Evolutionary conservation across 2,113 vertebrate genomes (phyloP).

Genomic region (Petaurus breviceps): DNA sequence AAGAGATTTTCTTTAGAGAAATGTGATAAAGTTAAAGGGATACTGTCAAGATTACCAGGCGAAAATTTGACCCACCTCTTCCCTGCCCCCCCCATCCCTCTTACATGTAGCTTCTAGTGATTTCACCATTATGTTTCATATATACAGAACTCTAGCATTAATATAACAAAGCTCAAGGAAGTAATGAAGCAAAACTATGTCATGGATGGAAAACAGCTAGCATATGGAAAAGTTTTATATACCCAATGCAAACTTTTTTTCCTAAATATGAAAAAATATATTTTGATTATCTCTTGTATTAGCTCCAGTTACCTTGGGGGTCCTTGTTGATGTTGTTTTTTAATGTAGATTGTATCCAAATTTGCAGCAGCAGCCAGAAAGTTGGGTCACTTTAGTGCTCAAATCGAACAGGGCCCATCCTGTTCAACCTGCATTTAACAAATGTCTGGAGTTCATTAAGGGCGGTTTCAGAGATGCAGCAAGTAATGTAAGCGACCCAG

Average conservation of each 20-base stretch:
- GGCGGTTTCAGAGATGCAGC: not conserved
- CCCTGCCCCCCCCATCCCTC: not conserved
- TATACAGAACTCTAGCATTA: not conserved
- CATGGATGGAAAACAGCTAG: not conserved
- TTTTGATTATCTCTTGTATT: not conserved
- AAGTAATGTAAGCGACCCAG: slow-evolving; percentile 46
- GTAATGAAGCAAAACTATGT: not conserved
- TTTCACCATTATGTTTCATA: not conserved
- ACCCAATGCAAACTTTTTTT: not conserved
- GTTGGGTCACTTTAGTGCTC: not conserved
- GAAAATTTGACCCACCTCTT: slow-evolving; percentile 11
- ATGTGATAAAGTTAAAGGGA: slow-evolving; percentile 76
- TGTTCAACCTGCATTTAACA: not conserved
- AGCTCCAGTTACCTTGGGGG: not conserved
- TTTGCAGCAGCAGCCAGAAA: not conserved
- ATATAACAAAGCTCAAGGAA: not conserved
- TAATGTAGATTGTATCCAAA: not conserved
- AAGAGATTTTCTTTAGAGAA: slow-evolving; percentile 69
- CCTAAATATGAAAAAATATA: not conserved
- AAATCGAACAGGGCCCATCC: not conserved
- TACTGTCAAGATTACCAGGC: slow-evolving; percentile 66
- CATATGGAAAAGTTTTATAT: slow-evolving; percentile 7
- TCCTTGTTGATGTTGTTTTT: not conserved
- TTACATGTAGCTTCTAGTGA: not conserved
- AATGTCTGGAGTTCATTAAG: not conserved